Evolutionary conservation across 1,140 invertebrate genomes (phyloP).

Genomic region (Campoletis sonorensis): DNA sequence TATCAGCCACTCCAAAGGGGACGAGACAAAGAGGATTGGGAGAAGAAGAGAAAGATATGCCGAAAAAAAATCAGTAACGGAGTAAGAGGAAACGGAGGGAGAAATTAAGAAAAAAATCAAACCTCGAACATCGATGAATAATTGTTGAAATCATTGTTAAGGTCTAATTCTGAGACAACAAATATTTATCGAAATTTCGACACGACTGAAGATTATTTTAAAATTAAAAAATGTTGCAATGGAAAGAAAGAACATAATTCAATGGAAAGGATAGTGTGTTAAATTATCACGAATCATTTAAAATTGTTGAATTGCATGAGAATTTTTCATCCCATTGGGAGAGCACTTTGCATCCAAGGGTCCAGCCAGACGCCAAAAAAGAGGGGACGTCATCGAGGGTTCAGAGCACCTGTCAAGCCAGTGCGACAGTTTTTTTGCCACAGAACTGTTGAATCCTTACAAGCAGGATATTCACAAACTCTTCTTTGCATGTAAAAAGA

Average conservation of each 20-base stretch:
- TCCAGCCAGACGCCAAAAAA: not conserved
- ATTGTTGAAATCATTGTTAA: too few relatives aligned
- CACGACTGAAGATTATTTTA: too few relatives aligned
- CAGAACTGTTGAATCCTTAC: not conserved
- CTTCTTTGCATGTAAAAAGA: constrained; percentile 14
- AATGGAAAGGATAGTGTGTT: not conserved
- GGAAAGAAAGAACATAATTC: too few relatives aligned
- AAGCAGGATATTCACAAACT: not conserved
- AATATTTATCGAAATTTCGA: too few relatives aligned
- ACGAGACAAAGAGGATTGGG: not conserved
- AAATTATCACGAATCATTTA: not conserved
- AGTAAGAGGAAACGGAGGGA: too few relatives aligned
- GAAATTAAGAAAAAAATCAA: too few relatives aligned
- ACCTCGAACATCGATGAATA: too few relatives aligned
- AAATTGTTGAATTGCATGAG: not conserved
- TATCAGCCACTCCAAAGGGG: constrained; percentile 5
- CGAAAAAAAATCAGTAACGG: too few relatives aligned
- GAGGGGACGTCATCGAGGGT: not conserved
- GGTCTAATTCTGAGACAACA: not conserved
- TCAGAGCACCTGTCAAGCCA: not conserved
- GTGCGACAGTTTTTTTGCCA: not conserved
- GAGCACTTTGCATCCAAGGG: not conserved
- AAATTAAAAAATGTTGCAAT: too few relatives aligned
- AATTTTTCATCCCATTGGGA: not conserved
- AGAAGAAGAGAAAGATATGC: not conserved